Evolutionary conservation across 1,140 invertebrate species (phyloP).

Genomic region (Aphelenchoides besseyi): DNA sequence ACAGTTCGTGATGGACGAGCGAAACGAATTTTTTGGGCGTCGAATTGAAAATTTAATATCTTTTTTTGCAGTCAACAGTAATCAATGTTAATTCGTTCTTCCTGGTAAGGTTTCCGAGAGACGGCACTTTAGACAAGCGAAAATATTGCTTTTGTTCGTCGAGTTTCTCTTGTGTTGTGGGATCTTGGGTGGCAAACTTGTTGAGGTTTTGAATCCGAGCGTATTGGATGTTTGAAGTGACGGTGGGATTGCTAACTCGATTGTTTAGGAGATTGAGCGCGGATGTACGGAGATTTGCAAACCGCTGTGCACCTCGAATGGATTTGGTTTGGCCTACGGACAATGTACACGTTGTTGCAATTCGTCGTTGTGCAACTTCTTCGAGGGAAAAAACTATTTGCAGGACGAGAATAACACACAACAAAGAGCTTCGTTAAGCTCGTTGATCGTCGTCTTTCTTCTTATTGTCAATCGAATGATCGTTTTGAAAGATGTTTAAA

Average conservation of each 20-base stretch:
- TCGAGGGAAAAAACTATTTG: conserved; percentile 17
- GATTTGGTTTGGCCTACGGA: conserved; percentile 16
- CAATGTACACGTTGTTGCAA: conserved; percentile 23
- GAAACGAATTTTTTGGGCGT: too few species aligned
- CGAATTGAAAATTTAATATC: too few species aligned
- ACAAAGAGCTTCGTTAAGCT: not conserved
- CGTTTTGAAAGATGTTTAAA: not conserved
- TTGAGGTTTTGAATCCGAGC: too few species aligned
- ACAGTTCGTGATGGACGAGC: too few species aligned
- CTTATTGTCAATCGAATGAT: not conserved
- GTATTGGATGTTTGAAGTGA: too few species aligned
- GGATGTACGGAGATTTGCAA: conserved; percentile 24
- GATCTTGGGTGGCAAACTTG: too few species aligned
- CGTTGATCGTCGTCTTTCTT: not conserved
- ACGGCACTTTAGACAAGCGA: too few species aligned
- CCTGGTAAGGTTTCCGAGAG: too few species aligned
- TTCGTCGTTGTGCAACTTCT: conserved; percentile 10
- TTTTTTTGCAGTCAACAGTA: conserved; percentile 17
- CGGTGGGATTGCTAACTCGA: too few species aligned
- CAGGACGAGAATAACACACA: conserved; percentile 14
- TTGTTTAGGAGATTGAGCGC: conserved; percentile 20
- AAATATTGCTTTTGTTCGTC: too few species aligned
- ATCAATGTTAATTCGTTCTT: conserved; percentile 21
- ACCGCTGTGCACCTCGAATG: conserved; percentile 9
- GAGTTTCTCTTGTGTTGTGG: too few species aligned